A percentile compares a stretch with the other conserved stretches of the same genome.
Evolutionary conservation across 2,113 vertebrate genomes (phyloP).

Genomic region (Chaetodon auriga): DNA sequence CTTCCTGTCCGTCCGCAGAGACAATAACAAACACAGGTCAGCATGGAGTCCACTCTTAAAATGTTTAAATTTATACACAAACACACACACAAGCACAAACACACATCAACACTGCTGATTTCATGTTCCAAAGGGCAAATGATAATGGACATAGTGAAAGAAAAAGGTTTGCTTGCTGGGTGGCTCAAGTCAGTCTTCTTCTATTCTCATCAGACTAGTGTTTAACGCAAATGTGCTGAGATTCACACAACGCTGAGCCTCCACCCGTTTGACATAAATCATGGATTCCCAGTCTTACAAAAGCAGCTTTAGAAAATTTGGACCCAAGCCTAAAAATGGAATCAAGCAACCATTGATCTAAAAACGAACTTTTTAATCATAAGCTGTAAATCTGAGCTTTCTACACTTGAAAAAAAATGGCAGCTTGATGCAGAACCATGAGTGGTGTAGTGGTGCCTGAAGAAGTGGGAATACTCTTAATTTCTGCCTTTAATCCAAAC

Average conservation of each 20-base stretch:
- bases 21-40: slow-evolving; percentile 57
- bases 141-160: slow-evolving; percentile 45
- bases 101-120: slow-evolving; percentile 76
- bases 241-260: background rate
- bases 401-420: background rate
- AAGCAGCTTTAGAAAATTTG: background rate
- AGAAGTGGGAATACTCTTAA: too few relatives aligned
- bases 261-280: slow-evolving; percentile 7
- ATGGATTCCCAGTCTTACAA: background rate
- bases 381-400: background rate
- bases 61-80: background rate
- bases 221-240: slow-evolving; percentile 11
- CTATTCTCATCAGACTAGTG: background rate
- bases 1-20: slow-evolving; percentile 89
- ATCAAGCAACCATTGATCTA: background rate
- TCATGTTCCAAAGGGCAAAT: slow-evolving; percentile 72
- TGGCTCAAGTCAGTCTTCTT: slow-evolving; percentile 10
- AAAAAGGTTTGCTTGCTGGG: slow-evolving; percentile 31
- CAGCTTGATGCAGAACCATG: slow-evolving; percentile 7
- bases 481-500: too few relatives aligned
- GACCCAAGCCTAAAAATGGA: background rate
- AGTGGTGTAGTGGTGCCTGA: too few relatives aligned
- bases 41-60: background rate
- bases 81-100: slow-evolving; percentile 5
- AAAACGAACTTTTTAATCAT: background rate